These are phyloP conservation scores for Periplaneta americana DNA, from an alignment of 1,140 invertebrate species.

Conservation along the genomic window DNA sequence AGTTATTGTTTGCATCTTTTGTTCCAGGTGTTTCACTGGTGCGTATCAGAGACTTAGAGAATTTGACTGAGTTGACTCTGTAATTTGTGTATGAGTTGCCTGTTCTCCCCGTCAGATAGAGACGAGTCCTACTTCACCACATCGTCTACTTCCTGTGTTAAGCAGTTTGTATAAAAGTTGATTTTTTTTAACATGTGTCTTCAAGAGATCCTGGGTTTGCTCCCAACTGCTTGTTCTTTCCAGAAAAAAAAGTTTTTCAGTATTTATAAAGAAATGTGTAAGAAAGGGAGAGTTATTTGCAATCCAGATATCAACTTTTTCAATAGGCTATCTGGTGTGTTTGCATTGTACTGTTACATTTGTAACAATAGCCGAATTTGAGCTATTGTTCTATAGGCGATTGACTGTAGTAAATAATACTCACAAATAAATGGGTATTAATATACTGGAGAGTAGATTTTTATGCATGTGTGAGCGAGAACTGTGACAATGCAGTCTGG, in stretches of 20 bases:
- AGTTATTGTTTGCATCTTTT: no score
- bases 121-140: background rate
- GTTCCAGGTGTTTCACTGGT: slow-evolving; percentile 38
- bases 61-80: slow-evolving; percentile 35
- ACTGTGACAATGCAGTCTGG: no score
- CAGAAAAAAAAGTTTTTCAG: background rate
- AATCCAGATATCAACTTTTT: background rate
- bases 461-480: no score
- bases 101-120: background rate
- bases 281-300: background rate
- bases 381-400: background rate
- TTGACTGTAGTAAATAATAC: background rate
- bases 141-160: background rate
- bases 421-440: background rate
- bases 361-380: background rate
- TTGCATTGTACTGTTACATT: background rate
- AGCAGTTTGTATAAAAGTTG: background rate
- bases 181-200: background rate
- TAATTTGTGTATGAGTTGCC: background rate
- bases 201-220: background rate
- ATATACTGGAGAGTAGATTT: no score
- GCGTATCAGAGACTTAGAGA: slow-evolving; percentile 38
- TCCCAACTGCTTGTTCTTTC: background rate
- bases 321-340: background rate
- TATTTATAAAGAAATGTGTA: background rate